Percentiles rank a stretch among this genome's conserved stretches.
These are phyloP conservation scores for Excalfactoria chinensis DNA, from an alignment of 2,113 vertebrate genomes.

Conservation along the genomic window DNA sequence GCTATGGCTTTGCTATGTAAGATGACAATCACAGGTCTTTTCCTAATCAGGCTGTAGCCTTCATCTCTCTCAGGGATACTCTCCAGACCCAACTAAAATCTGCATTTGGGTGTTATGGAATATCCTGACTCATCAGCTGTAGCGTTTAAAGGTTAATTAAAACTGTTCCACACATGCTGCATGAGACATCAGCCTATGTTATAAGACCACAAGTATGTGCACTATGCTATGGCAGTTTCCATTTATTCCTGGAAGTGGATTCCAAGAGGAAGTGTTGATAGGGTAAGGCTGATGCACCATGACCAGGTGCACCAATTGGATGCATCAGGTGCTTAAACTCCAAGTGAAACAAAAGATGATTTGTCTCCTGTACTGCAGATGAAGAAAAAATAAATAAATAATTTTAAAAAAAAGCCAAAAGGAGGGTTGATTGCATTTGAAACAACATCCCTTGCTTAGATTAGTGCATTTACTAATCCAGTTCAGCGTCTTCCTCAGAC, in stretches of 20 bases:
- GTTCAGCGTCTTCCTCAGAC: not conserved
- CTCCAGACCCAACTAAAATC: not conserved
- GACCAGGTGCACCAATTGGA: rapidly evolving
- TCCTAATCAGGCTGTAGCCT: not conserved
- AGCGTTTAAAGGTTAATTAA: not conserved
- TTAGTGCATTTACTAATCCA: not conserved
- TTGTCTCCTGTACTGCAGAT: not conserved
- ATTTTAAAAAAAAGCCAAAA: not conserved
- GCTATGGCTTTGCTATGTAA: rapidly evolving
- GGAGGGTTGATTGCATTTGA: not conserved
- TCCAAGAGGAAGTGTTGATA: no score
- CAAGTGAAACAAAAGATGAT: not conserved
- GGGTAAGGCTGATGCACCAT: rapidly evolving
- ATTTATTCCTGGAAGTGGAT: not conserved
- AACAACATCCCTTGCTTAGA: not conserved
- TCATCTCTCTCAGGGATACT: not conserved
- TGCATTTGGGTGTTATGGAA: not conserved
- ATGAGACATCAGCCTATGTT: rapidly evolving
- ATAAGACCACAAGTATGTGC: rapidly evolving
- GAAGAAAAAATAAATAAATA: no score
- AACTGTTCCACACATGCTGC: not conserved
- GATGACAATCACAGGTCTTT: rapidly evolving
- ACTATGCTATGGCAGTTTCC: rapidly evolving
- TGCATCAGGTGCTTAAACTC: not conserved
- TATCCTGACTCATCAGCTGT: not conserved